Base-by-base conservation (phyloP, 2,888 invertebrate genomes). In the Hypercompe scribonia region DNA sequence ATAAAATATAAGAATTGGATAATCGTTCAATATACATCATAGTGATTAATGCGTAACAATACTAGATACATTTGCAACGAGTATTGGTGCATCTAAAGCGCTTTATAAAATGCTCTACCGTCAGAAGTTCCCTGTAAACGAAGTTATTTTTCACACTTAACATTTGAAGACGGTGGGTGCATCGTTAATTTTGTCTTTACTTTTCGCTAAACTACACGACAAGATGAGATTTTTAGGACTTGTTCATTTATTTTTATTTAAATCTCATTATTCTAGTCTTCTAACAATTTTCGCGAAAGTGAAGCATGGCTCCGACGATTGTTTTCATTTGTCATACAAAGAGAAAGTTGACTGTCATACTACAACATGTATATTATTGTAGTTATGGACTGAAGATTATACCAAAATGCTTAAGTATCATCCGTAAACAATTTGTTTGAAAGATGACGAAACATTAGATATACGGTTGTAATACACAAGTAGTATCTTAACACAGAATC, bases 271-370 rank as follows among this genome's bases (percentile, higher is more conserved):
- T 61, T 31, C 18, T 61, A 61, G 24, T 70, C 77, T n/a, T 54
- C 58, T 21, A 54, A 75, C 50, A 50, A 79, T 84, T 84, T 87
- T 87, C 67, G 82, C 81, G 86, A 86, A 86, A 88, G 87, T 82
- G 69, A 78, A 81, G 73, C 76, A 74, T 78, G 78, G 70, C 73
- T 73, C 76, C 84, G 79, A 84, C 81, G 77, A 73, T 50, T 77
- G 68, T 66, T 65, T 78, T 67, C 65, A 58, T 70, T 73, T 63
- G 46, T 80, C 70, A 64, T 28, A n/a, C 28, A 63, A 42, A 70
- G 75, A 78, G 84, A 83, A 81, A 83, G 81, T 78, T 31, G 21
- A 39, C 39, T 39, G 8, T 65, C 15, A 42, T 42, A 42, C 15
- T 15, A 42, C 42, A 1, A 65, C 42, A 61, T 61, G 46, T 42